Evolutionary conservation across 2,113 vertebrate species (phyloP).

Genomic region (Hylia prasina): DNA sequence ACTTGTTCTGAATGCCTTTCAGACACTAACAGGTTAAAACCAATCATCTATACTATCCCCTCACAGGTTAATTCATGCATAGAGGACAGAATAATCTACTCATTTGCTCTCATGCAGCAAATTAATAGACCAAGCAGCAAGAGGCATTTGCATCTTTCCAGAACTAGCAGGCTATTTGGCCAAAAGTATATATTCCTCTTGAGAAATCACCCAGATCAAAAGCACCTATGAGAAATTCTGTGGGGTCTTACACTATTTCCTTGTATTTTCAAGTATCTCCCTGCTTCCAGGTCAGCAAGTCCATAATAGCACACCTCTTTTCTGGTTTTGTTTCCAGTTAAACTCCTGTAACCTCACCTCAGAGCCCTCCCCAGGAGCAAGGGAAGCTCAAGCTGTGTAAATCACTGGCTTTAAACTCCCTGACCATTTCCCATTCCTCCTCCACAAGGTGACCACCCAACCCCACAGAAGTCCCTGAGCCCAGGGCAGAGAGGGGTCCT

Average conservation of each 20-base stretch:
- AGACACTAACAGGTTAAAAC: neutral
- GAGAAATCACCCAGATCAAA: neutral
- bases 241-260: neutral
- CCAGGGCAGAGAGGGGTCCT: neutral
- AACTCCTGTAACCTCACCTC: neutral
- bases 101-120: conserved; percentile 8
- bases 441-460: no score
- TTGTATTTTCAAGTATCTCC: neutral
- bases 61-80: neutral
- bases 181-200: neutral
- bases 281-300: neutral
- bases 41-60: neutral
- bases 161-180: neutral
- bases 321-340: neutral
- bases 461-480: neutral
- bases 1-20: neutral
- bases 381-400: neutral
- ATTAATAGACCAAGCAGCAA: conserved; percentile 7
- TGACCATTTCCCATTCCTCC: neutral
- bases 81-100: conserved; percentile 5
- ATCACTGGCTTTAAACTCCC: neutral
- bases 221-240: neutral
- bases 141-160: neutral
- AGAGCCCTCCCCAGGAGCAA: neutral
- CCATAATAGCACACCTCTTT: neutral